Evolutionary conservation across 1,140 invertebrate species (phyloP), one percentile per base, ranked within the genome.

Genomic region (Asbolus verrucosus): DNA sequence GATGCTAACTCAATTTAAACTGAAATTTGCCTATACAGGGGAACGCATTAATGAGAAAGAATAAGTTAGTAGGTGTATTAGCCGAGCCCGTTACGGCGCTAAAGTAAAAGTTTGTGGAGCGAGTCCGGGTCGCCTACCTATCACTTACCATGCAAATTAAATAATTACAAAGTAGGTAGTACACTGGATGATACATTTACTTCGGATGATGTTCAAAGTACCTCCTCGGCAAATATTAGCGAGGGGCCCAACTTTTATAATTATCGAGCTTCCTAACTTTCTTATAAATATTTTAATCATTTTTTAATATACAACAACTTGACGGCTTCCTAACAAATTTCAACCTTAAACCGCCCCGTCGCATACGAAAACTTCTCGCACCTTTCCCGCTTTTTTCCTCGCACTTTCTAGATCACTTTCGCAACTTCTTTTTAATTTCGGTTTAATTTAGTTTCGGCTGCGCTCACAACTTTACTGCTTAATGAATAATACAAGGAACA

Each of bases 81-180:
- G 46, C 43, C 39, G 65, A 60, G 33, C 33, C 33, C 33, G 72
- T 46, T 33, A 67, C 62, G 14, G 67, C 41, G 21, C 38, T 59
- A 68, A 69, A 71, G 70, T 70, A 73, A 76, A 77, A 74, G 70
- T 77, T 73, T 74, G 46, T 46, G 54, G 43, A 65, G 39, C 59
- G 65, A 65, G 68, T 61, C 67, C 65, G 61, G 67, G 69, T 67
- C 71, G 69, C 67, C 71, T 72, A 78, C 76, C 76, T 78, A 78
- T 78, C 76, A 75, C 77, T 77, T 78, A 74, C 77, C 73, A 79
- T 79, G 78, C 77, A 79, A 79, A 79, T 79, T 79, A 77, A 78
- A 79, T 79, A 79, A 79, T 79, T 79, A 79, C 76, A 75, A 79
- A 78, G 76, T 75, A 75, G 76, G 71, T 73, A 69, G 70, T 69